These are phyloP conservation scores for Todiramphus saurophagus DNA, from an alignment of 2,113 vertebrate genomes.

Conservation along the genomic window DNA sequence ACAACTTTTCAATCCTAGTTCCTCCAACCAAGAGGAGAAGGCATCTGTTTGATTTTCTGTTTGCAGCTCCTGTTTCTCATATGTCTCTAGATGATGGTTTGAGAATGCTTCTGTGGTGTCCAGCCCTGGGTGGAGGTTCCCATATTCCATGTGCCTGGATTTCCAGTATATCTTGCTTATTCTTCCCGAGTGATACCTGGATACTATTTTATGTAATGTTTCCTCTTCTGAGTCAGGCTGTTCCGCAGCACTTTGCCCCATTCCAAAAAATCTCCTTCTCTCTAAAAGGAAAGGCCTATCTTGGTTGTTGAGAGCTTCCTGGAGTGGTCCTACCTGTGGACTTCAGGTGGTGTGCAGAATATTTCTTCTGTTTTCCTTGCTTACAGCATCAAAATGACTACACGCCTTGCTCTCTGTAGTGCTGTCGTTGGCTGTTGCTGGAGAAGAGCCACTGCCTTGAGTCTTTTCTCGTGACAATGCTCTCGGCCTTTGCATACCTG, in stretches of 20 bases:
- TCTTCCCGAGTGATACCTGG: not conserved
- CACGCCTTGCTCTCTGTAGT: not conserved
- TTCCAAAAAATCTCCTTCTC: not conserved
- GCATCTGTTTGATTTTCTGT: not conserved
- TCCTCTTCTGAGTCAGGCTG: not conserved
- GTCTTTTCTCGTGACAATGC: not conserved
- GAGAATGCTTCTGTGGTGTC: not conserved
- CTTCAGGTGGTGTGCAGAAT: not conserved
- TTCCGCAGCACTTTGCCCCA: not conserved
- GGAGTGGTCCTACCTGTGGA: not conserved
- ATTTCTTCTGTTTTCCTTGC: not conserved
- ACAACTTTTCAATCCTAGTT: not conserved
- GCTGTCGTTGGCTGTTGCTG: not conserved
- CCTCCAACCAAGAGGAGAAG: not conserved
- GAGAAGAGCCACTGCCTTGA: not conserved
- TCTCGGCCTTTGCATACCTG: not conserved
- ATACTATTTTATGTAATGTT: not conserved
- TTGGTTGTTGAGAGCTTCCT: not conserved
- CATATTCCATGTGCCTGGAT: not conserved
- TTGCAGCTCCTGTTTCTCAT: not conserved
- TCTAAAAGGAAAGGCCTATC: not conserved
- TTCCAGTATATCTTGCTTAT: not conserved
- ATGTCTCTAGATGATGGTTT: not conserved
- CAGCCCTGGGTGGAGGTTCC: not conserved
- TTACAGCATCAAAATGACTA: not conserved